Percentiles rank a stretch among this genome's conserved stretches.
Conservation (phyloP, 2,113 vertebrate species). For the Etia nguti region DNA sequence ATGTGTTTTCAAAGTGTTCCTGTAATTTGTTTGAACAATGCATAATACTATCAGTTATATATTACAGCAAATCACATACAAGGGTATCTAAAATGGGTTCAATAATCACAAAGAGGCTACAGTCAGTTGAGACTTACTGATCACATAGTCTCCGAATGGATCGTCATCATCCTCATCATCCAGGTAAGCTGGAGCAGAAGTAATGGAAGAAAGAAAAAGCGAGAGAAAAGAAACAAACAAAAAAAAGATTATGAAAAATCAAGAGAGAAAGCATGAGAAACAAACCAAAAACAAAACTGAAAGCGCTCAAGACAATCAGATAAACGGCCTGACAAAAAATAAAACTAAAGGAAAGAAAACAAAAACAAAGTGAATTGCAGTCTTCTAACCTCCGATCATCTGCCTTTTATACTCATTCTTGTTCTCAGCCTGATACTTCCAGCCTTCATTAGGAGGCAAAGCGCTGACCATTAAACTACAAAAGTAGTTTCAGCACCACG, state of each 20-base stretch:
- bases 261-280: not conserved
- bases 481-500: slow-evolving; percentile 31
- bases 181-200: slow-evolving; percentile 46
- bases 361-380: not conserved
- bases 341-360: not conserved
- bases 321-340: not conserved
- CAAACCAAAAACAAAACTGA: not conserved
- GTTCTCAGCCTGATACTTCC: slow-evolving; percentile 22
- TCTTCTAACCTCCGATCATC: not conserved
- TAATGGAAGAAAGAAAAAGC: not conserved
- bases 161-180: slow-evolving; percentile 64
- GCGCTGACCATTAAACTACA: slow-evolving; percentile 54
- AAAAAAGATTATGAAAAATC: slow-evolving; percentile 16
- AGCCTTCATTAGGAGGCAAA: slow-evolving; percentile 57
- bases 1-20: not conserved
- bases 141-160: slow-evolving; percentile 69
- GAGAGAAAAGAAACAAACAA: slow-evolving; percentile 16
- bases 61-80: slow-evolving; percentile 2
- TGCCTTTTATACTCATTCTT: not conserved
- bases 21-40: not conserved
- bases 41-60: not conserved
- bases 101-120: not conserved
- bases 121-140: slow-evolving; percentile 65
- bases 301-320: not conserved
- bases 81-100: not conserved